A percentile compares a stretch with the other conserved stretches of the same genome.
Evolutionary conservation across 1,140 invertebrate genomes (phyloP).

Genomic region (Drosophila ohnishii): DNA sequence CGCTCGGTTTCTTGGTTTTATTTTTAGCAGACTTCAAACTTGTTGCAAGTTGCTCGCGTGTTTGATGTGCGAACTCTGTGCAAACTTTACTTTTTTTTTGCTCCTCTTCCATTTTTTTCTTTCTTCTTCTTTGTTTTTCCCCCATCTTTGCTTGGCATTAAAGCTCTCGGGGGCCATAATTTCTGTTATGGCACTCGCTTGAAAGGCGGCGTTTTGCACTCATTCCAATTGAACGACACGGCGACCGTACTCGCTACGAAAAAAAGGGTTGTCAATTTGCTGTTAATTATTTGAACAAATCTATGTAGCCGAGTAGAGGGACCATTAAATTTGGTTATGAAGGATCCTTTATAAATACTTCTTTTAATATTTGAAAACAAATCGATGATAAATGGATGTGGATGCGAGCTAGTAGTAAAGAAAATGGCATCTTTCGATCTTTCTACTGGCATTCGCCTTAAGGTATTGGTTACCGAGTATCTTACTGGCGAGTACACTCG

Average conservation of each 20-base stretch:
- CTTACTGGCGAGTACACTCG: not conserved
- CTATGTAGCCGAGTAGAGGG: too few relatives aligned
- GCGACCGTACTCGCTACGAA: slow-evolving; percentile 15
- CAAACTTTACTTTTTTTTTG: slow-evolving; percentile 51
- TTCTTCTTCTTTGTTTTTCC: slow-evolving; percentile 10
- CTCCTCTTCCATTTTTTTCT: slow-evolving; percentile 8
- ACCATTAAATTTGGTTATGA: too few relatives aligned
- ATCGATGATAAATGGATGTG: not conserved
- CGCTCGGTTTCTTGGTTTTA: slow-evolving; percentile 52
- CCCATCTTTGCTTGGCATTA: slow-evolving; percentile 28
- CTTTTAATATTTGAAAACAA: too few relatives aligned
- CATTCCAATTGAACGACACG: slow-evolving; percentile 35
- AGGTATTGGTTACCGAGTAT: not conserved
- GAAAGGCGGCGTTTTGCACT: slow-evolving; percentile 50
- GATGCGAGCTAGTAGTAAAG: not conserved
- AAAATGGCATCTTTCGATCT: not conserved
- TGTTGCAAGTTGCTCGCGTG: slow-evolving; percentile 72
- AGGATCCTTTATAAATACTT: not conserved
- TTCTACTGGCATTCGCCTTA: not conserved
- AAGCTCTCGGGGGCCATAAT: slow-evolving; percentile 40
- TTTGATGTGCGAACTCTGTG: slow-evolving; percentile 60
- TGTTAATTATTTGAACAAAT: not conserved
- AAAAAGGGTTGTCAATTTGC: slow-evolving; percentile 11
- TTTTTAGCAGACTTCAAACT: slow-evolving; percentile 78
- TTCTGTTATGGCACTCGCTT: slow-evolving; percentile 47